phyloP scores from a whole-genome alignment of 2,888 invertebrate species.

The Mayetiola destructor region DNA sequence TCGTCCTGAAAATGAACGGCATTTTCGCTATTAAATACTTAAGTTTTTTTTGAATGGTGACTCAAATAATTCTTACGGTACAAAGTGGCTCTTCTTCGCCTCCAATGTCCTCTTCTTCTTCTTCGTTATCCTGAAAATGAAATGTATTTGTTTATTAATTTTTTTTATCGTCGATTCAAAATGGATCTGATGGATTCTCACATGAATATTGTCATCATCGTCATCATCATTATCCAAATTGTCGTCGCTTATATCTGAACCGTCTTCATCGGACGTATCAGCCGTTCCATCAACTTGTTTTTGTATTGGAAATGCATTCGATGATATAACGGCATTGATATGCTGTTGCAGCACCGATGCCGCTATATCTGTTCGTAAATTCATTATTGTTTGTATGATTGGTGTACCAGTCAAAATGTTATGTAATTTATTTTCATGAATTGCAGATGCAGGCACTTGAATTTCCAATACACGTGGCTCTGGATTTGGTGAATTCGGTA shows the following conservation, averaged over 20 bases:
- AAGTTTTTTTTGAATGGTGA: no score
- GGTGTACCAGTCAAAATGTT: conserved; percentile 63
- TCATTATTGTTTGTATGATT: conserved; percentile 78
- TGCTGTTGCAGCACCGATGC: conserved; percentile 76
- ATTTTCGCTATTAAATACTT: no score
- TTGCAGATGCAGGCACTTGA: conserved; percentile 74
- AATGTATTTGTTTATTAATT: no score
- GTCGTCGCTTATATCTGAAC: conserved; percentile 60
- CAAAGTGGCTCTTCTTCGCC: conserved; percentile 85
- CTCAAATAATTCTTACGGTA: no score
- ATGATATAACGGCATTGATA: conserved; percentile 63
- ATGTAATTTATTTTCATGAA: conserved; percentile 54
- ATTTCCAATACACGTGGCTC: conserved; percentile 69
- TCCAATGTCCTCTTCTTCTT: conserved; percentile 46
- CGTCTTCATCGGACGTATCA: conserved; percentile 62
- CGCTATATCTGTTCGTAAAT: conserved; percentile 66
- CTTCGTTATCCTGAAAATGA: conserved; percentile 41
- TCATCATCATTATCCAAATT: conserved; percentile 59
- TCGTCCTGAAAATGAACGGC: no score
- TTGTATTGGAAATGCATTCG: conserved; percentile 23
- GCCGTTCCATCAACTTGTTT: conserved; percentile 49
- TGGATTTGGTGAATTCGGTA: conserved; percentile 54
- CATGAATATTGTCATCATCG: conserved; percentile 43
- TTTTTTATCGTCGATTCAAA: no score
- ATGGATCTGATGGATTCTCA: background rate